A percentile compares a stretch with the other conserved stretches of the same genome.
Evolutionary conservation across 1,140 invertebrate species (phyloP).

Genomic region (Caenorhabditis inopinata): DNA sequence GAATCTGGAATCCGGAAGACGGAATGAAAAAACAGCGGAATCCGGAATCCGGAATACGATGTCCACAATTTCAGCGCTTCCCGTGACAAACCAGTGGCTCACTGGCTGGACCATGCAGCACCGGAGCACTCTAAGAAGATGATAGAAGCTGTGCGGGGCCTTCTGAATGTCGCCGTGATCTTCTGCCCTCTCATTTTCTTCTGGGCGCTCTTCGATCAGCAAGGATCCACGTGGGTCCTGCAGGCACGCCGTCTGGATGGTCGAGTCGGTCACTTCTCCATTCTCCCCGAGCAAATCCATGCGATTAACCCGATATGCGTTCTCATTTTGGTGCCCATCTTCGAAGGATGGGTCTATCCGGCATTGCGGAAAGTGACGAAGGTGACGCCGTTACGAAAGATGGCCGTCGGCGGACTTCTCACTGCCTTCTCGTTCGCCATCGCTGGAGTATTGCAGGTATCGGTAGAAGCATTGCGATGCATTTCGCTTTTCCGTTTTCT

Average conservation of each 20-base stretch:
- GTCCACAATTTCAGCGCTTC: slow-evolving; percentile 16
- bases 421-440: slow-evolving; percentile 80
- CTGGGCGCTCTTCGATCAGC: slow-evolving; percentile 72
- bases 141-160: slow-evolving; percentile 67
- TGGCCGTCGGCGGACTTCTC: slow-evolving; percentile 80
- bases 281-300: slow-evolving; percentile 88
- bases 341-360: slow-evolving; percentile 64
- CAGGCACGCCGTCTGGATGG: slow-evolving; percentile 69
- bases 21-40: no score
- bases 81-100: slow-evolving; percentile 58
- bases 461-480: neutral
- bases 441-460: slow-evolving; percentile 79
- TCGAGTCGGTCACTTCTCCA: slow-evolving; percentile 63
- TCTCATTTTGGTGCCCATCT: slow-evolving; percentile 62
- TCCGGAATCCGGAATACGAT: neutral
- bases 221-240: slow-evolving; percentile 70
- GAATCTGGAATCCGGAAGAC: no score
- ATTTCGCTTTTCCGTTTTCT: neutral
- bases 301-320: slow-evolving; percentile 67
- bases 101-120: slow-evolving; percentile 80
- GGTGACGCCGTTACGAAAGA: slow-evolving; percentile 75
- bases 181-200: slow-evolving; percentile 70
- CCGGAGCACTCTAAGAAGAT: slow-evolving; percentile 73
- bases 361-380: slow-evolving; percentile 69
- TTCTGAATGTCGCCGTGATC: slow-evolving; percentile 68